phyloP scores from a whole-genome alignment of 2,113 vertebrate genomes.

The Gymnarchus niloticus region DNA sequence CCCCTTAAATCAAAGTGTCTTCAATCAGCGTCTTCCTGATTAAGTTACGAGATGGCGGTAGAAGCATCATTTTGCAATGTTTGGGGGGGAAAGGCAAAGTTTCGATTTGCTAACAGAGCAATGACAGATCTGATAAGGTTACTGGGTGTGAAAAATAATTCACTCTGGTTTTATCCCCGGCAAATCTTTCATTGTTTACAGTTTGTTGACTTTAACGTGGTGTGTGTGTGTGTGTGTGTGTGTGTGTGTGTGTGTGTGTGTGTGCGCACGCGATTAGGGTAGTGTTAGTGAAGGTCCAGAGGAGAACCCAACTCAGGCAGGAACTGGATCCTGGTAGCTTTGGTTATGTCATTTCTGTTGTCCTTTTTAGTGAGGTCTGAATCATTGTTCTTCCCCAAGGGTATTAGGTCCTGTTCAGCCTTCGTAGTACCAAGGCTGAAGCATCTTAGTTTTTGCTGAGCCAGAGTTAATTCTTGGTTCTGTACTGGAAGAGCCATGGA shows the following conservation, averaged over 20 bases:
- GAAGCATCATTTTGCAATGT: background rate
- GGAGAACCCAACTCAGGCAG: background rate
- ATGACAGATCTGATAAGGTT: background rate
- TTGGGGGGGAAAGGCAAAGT: background rate
- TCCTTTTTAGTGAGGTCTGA: background rate
- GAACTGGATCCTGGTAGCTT: background rate
- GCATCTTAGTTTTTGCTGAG: background rate
- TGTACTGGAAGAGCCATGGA: background rate
- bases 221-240: background rate
- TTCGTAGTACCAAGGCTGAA: background rate
- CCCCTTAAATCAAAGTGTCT: background rate
- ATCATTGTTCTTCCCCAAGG: background rate
- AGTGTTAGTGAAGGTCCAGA: background rate
- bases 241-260: no score
- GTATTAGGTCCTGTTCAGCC: background rate
- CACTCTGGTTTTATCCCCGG: background rate
- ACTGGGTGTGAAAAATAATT: constrained; percentile 10
- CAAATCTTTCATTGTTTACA: background rate
- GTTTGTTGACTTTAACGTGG: background rate
- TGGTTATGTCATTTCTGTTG: background rate
- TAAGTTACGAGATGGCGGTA: background rate
- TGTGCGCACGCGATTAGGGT: background rate
- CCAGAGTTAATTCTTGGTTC: background rate
- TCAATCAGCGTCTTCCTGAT: background rate
- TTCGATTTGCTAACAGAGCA: background rate